These are phyloP conservation scores for Augochlora pura DNA, from an alignment of 1,140 invertebrate species.

Conservation along the genomic window DNA sequence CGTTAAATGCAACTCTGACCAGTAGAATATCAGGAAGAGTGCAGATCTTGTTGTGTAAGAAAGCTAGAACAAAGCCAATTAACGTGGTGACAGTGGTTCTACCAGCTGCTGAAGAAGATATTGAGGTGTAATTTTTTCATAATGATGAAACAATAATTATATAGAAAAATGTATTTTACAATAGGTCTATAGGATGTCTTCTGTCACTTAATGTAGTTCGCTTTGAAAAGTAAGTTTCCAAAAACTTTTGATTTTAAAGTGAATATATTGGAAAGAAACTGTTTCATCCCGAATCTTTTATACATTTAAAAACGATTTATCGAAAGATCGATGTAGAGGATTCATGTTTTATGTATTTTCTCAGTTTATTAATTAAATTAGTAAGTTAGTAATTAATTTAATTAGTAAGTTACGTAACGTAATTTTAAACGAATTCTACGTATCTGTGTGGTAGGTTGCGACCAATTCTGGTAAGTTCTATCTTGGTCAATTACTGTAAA, in stretches of 20 bases:
- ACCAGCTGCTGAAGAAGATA: slow-evolving; percentile 73
- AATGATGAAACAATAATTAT: not conserved
- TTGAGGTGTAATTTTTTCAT: slow-evolving; percentile 66
- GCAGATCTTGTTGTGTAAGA: slow-evolving; percentile 71
- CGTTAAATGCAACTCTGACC: slow-evolving; percentile 65
- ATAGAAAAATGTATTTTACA: not conserved
- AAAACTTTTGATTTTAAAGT: not conserved
- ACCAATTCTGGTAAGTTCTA: not conserved
- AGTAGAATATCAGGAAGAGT: slow-evolving; percentile 68
- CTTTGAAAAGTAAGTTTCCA: not conserved
- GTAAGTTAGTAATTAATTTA: not conserved
- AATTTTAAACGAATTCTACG: not conserved
- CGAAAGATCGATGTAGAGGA: too few relatives aligned
- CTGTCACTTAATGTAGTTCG: not conserved
- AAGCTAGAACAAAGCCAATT: slow-evolving; percentile 66
- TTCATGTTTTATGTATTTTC: too few relatives aligned
- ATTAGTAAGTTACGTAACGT: not conserved
- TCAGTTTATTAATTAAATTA: not conserved
- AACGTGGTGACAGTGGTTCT: slow-evolving; percentile 63
- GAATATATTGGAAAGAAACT: not conserved
- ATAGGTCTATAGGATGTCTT: not conserved
- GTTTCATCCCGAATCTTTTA: too few relatives aligned
- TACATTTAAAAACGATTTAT: too few relatives aligned
- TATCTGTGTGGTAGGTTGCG: not conserved
- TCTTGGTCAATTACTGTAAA: not conserved